phyloP scores from a whole-genome alignment of 2,888 invertebrate genomes.

The Agapostemon virescens region DNA sequence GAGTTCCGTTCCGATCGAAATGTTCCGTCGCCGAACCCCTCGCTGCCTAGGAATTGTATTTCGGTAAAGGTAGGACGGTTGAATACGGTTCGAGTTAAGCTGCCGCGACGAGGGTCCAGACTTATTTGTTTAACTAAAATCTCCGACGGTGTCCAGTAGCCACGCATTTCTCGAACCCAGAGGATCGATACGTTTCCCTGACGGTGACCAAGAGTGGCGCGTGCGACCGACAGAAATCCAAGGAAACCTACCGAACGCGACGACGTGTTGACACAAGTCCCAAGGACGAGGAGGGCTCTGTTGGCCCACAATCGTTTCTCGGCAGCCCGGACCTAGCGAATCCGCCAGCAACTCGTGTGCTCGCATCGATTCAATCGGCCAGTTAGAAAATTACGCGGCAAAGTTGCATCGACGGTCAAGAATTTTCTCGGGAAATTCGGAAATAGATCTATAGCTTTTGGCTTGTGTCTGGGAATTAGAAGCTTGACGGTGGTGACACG shows the following conservation, averaged over 20 bases:
- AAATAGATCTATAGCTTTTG: neutral
- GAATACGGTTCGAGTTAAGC: conserved; percentile 50
- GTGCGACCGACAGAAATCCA: conserved; percentile 67
- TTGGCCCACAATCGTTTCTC: conserved; percentile 60
- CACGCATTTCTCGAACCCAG: conserved; percentile 50
- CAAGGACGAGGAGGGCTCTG: conserved; percentile 58
- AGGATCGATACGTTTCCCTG: conserved; percentile 62
- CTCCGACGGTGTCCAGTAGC: conserved; percentile 68
- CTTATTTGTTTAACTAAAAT: conserved; percentile 77
- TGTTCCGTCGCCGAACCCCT: neutral
- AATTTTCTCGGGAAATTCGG: neutral
- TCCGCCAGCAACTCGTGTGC: neutral
- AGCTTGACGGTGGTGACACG: neutral
- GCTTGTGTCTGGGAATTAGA: neutral
- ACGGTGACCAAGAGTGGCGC: conserved; percentile 52
- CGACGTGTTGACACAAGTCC: conserved; percentile 68
- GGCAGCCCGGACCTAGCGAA: conserved; percentile 52
- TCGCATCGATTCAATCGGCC: neutral
- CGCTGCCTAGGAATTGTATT: conserved; percentile 36
- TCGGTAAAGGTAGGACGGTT: conserved; percentile 21
- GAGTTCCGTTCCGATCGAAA: neutral
- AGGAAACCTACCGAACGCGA: conserved; percentile 48
- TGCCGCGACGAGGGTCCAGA: conserved; percentile 37
- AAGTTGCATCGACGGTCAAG: neutral
- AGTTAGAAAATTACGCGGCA: neutral